Conservation (phyloP, 2,888 invertebrate species). For the Drosophila greeni region DNA sequence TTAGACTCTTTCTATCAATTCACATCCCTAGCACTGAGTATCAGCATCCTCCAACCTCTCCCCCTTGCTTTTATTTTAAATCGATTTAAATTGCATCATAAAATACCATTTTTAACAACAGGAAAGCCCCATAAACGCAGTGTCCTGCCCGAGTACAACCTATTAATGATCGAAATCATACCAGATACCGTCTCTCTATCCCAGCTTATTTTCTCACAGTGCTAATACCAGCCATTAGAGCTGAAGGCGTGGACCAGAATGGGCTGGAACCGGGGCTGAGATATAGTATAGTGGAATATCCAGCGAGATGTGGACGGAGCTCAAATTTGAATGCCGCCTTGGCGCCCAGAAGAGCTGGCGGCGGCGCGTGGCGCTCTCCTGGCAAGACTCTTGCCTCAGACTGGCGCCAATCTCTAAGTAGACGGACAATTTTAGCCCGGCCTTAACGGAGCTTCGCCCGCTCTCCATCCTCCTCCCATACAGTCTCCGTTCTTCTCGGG, state of each 20-base stretch:
- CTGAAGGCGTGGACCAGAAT: slow-evolving; percentile 33
- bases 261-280: slow-evolving; percentile 32
- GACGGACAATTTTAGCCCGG: slow-evolving; percentile 43
- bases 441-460: slow-evolving; percentile 32
- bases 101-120: neutral
- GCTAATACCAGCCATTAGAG: slow-evolving; percentile 44
- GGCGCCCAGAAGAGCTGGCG: slow-evolving; percentile 65
- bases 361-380: slow-evolving; percentile 53
- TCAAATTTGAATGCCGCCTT: slow-evolving; percentile 65
- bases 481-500: neutral
- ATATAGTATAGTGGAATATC: slow-evolving; percentile 25
- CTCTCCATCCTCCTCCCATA: neutral
- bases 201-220: slow-evolving; percentile 14
- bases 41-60: neutral
- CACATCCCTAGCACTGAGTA: neutral
- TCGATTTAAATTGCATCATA: slow-evolving; percentile 2
- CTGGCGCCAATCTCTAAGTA: slow-evolving; percentile 58
- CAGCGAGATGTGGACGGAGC: slow-evolving; percentile 15
- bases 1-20: neutral
- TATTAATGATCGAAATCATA: slow-evolving; percentile 5
- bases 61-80: neutral
- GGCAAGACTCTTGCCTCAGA: slow-evolving; percentile 1
- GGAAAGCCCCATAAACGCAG: slow-evolving; percentile 3
- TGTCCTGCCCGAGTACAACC: neutral
- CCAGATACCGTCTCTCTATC: neutral